Conservation (phyloP, 2,113 vertebrate species). For the Neotoma lepida region DNA sequence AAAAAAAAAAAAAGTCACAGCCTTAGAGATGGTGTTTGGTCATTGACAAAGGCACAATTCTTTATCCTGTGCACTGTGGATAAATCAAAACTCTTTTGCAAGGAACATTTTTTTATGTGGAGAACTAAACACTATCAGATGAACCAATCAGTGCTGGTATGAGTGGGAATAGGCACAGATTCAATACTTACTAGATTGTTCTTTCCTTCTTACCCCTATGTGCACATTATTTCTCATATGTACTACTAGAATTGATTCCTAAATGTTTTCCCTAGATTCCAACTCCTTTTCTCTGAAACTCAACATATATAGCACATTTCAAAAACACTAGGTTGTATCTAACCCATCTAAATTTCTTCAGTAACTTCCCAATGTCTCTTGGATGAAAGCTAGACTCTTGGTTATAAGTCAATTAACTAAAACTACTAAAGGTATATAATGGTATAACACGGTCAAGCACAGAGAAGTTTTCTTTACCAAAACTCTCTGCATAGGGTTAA, state of each 20-base stretch:
- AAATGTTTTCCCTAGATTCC: conserved; percentile 45
- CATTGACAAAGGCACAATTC: background rate
- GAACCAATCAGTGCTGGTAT: conserved; percentile 5
- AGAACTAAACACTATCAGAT: conserved; percentile 48
- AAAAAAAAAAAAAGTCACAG: conserved; percentile 14
- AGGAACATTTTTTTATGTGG: conserved; percentile 33
- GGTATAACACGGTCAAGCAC: background rate
- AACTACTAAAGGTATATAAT: conserved; percentile 51
- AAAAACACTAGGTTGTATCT: conserved; percentile 41
- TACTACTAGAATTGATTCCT: conserved; percentile 20
- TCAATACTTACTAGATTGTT: conserved; percentile 19
- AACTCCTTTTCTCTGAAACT: conserved; percentile 1
- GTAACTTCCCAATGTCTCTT: background rate
- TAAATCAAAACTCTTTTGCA: conserved; percentile 48
- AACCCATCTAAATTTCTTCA: background rate
- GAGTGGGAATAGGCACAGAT: background rate
- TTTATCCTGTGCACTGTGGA: conserved; percentile 23
- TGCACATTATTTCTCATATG: conserved; percentile 11
- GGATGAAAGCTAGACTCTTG: conserved; percentile 45
- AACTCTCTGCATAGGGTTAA: background rate
- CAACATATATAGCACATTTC: background rate
- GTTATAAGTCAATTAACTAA: conserved; percentile 56
- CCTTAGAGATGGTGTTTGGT: background rate
- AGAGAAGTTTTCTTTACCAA: conserved; percentile 42
- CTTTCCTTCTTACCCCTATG: conserved; percentile 41